These are phyloP conservation scores for Stomorhina lunata DNA, from an alignment of 2,888 invertebrate species.

Conservation along the genomic window DNA sequence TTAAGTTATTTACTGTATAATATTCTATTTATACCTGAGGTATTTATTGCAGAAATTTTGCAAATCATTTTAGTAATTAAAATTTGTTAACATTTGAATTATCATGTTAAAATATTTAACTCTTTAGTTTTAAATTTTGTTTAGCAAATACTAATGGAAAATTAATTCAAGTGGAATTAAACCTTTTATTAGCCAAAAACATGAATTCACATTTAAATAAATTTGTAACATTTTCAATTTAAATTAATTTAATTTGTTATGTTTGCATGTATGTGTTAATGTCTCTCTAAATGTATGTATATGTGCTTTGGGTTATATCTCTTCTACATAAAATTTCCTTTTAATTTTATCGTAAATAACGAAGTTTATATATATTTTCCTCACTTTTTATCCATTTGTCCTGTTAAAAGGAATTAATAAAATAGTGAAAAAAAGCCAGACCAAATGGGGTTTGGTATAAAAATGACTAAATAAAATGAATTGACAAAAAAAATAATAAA, in stretches of 20 bases:
- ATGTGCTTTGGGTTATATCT: no score
- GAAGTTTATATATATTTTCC: neutral
- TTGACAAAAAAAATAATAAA: neutral
- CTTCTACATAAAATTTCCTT: neutral
- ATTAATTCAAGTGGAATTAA: neutral
- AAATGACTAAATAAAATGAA: neutral
- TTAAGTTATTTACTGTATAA: no score
- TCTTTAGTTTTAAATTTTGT: neutral
- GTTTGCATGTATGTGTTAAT: neutral
- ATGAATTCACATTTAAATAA: neutral
- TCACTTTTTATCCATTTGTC: neutral
- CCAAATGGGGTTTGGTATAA: neutral
- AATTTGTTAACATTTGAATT: no score
- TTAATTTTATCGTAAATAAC: neutral
- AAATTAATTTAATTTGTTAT: neutral
- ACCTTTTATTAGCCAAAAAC: neutral
- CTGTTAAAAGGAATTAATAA: neutral
- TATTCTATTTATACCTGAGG: no score
- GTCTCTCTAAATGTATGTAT: no score
- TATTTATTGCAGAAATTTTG: no score
- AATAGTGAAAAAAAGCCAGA: neutral
- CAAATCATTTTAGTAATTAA: no score
- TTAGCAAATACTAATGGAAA: conserved; percentile 1
- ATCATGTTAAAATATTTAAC: neutral
- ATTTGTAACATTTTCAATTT: neutral